A percentile compares a stretch with the other conserved stretches of the same genome.
Conservation (phyloP, 2,113 vertebrate species). For the Xerus inauris region DNA sequence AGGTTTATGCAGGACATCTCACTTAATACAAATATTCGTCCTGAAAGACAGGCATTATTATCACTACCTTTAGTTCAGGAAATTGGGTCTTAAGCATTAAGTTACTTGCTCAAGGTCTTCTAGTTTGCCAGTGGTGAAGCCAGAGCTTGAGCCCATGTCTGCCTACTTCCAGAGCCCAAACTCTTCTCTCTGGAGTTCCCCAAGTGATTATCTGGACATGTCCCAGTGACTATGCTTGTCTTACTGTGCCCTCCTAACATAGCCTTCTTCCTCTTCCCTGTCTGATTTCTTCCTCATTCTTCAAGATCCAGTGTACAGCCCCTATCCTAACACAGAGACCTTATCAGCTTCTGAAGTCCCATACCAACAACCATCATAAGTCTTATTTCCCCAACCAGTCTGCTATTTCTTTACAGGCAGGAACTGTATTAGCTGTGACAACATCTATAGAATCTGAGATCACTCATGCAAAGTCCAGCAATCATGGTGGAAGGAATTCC, state of each 20-base stretch:
- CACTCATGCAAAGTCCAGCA: neutral
- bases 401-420: neutral
- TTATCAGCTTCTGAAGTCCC: neutral
- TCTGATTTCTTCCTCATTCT: neutral
- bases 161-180: neutral
- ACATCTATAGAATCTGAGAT: neutral
- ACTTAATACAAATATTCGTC: conserved; percentile 57
- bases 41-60: conserved; percentile 34
- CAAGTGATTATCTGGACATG: neutral
- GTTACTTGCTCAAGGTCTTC: conserved; percentile 42
- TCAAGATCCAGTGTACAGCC: neutral
- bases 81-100: conserved; percentile 10
- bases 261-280: neutral
- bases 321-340: neutral
- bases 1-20: conserved; percentile 54
- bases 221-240: neutral
- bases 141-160: neutral
- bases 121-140: neutral
- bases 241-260: neutral
- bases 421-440: neutral
- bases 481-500: neutral
- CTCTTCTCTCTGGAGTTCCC: neutral
- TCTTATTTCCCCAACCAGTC: neutral
- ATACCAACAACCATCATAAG: neutral
- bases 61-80: conserved; percentile 40